A percentile compares a stretch with the other conserved stretches of the same genome.
Conservation (phyloP, 2,888 invertebrate genomes). For the Heliconius cydno region DNA sequence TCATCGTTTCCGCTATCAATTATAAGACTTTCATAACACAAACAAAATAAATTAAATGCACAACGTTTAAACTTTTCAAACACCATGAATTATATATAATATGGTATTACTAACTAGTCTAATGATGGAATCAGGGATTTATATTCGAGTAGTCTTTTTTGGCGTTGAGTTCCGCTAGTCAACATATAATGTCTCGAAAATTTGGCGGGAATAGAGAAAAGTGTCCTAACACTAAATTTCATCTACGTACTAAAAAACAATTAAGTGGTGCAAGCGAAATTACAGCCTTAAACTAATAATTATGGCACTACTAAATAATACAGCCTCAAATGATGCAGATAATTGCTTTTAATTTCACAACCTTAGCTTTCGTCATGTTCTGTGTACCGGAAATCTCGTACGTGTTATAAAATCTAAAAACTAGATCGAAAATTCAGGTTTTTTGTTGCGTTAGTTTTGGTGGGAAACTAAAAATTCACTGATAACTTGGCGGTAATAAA, state of each 20-base stretch:
- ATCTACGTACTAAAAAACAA: no score
- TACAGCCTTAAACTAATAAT: background rate
- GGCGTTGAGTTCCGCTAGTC: background rate
- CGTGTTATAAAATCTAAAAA: slow-evolving; percentile 19
- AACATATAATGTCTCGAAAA: background rate
- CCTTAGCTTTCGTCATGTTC: slow-evolving; percentile 5
- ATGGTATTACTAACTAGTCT: no score
- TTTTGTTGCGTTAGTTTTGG: slow-evolving; percentile 11
- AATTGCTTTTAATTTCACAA: background rate
- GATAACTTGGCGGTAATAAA: no score
- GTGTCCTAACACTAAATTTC: background rate
- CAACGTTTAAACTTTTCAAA: background rate
- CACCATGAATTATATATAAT: background rate
- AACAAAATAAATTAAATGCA: background rate
- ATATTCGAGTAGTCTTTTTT: background rate
- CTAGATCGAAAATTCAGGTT: slow-evolving; percentile 14
- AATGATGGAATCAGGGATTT: no score
- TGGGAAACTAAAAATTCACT: background rate
- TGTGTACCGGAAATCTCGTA: slow-evolving; percentile 15
- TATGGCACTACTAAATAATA: background rate
- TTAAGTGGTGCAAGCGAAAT: background rate
- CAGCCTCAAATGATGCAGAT: background rate
- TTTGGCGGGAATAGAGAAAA: background rate
- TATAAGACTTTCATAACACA: slow-evolving; percentile 12
- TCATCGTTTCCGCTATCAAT: slow-evolving; percentile 33